These are phyloP conservation scores for Calameuta filiformis DNA, from an alignment of 2,888 invertebrate species.

Conservation along the genomic window DNA sequence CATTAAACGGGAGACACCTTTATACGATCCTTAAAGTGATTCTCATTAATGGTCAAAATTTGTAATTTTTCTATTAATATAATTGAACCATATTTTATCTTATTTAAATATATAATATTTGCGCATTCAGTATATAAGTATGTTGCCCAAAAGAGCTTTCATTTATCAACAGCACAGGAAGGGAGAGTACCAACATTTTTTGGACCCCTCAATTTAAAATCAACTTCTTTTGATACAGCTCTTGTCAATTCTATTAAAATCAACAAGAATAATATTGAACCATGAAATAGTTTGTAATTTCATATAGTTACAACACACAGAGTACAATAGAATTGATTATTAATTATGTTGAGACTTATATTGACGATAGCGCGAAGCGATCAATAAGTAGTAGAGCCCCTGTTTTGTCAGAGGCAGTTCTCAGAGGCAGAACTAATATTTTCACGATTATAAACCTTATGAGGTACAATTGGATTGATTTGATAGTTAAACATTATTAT, in stretches of 20 bases:
- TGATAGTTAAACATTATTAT: background rate
- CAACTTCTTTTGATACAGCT: background rate
- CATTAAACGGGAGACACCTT: no score
- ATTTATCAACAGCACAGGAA: background rate
- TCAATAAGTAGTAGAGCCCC: slow-evolving; percentile 39
- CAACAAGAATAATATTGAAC: background rate
- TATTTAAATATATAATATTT: no score
- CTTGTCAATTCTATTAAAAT: background rate
- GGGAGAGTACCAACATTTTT: background rate
- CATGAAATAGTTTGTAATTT: background rate
- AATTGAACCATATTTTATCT: no score
- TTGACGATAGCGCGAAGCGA: slow-evolving; percentile 30
- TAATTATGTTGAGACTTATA: slow-evolving; percentile 8
- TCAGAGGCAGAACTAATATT: background rate
- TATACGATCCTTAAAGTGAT: no score
- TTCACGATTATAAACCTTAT: background rate
- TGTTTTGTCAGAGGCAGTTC: slow-evolving; percentile 28
- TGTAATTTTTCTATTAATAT: no score
- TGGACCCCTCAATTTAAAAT: background rate
- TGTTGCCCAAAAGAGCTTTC: background rate
- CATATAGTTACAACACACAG: background rate
- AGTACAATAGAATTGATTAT: background rate
- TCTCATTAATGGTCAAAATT: no score
- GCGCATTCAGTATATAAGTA: background rate
- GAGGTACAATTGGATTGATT: background rate